Base-by-base conservation (phyloP, 2,113 vertebrate genomes). In the Ctenodactylus gundi region DNA sequence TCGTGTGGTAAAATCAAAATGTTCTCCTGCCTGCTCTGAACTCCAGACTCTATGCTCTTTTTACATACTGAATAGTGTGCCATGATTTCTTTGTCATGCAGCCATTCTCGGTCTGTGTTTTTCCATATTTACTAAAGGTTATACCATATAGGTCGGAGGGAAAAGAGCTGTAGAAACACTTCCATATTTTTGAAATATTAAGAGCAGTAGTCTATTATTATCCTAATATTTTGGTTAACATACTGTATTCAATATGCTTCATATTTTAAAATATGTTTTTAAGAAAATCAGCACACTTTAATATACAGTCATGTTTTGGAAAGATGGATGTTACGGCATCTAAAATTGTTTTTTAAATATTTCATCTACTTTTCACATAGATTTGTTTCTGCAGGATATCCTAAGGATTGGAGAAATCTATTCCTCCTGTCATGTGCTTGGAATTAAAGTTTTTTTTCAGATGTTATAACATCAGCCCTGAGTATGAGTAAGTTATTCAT, bases 401-500 rank as follows among this genome's bases (percentile, higher is more conserved):
- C 14, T 81, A 81, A 76, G 14, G 13, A 76, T 81, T 93, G 51
- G 34, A 87, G 34, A 96, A 57, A 67, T 44, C 18, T 72, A 87
- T 46, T 89, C 68, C 31, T 67, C 46, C 21, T 25, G 53, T 76
- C 41, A 18, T 60, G 5, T 77, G 55, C 21, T 82, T 82, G 31
- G 53, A 65, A 81, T 29, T 93, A 55, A 53, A 75, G 57, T 77
- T 85, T 90, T 27, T 53, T 73, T 95, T 94, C 81, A 93, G 73
- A 90, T 78, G 65, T 95, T 97, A 94, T n/a, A 90, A 97, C 97
- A 96, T 97, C 77, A 76, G 60, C 55, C 51, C 65, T 86, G 91
- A 97, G 44, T 80, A 36, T 55, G 68, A 53, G 80, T 95, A 93
- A 93, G 57, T 96, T 97, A 95, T 94, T 97, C 97, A 95, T 82